Base-by-base conservation (phyloP, 2,113 vertebrate genomes). In the Chitala chitala region DNA sequence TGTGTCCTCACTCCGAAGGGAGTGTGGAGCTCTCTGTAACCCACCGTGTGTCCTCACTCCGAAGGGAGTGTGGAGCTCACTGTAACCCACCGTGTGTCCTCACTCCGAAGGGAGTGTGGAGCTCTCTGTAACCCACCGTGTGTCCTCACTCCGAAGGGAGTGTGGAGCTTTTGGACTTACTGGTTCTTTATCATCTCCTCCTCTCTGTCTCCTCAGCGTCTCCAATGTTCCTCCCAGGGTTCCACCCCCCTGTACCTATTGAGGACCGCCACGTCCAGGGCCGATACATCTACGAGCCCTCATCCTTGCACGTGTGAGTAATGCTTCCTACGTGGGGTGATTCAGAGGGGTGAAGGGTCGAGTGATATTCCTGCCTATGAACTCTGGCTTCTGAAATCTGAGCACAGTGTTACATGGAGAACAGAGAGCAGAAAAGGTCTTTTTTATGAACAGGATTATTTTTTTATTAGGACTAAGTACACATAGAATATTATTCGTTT, bases 191-290 rank as follows among this genome's bases (percentile, higher is more conserved):
- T 56, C 2, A 38, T n/a, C 40, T 53, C 8, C 70, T 42, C 54
- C 53, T 54, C 31, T 87, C 86, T n/a, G n/a, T n/a, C n/a, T n/a
- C 84, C 89, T 53, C 91, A 98, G 96, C 94, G 80, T 90, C 95
- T 5, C 93, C 95, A 75, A 95, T 96, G 84, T 95, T 99, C 83
- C 98, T 99, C 78, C 94, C 95, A 63, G 87, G 94, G 77, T 99
- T 99, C 87, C 97, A 98, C 80, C n/a, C n/a, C n/a, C 96, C 97
- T 17, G 94, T 99, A 80, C 96, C 97, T 74, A 94, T 98, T 26
- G 97, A 98, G 68, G 94, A 96, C 3, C 91, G 97, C 88, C 97
- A 98, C 83, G 90, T 97, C 74, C 95, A 99, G 84, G 97, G 97
- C 71, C 94, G 94, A 38, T 99, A 99, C 90, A 94, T 98, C 90